These are phyloP conservation scores for Meles meles DNA, from an alignment of 2,113 vertebrate genomes.

Conservation along the genomic window DNA sequence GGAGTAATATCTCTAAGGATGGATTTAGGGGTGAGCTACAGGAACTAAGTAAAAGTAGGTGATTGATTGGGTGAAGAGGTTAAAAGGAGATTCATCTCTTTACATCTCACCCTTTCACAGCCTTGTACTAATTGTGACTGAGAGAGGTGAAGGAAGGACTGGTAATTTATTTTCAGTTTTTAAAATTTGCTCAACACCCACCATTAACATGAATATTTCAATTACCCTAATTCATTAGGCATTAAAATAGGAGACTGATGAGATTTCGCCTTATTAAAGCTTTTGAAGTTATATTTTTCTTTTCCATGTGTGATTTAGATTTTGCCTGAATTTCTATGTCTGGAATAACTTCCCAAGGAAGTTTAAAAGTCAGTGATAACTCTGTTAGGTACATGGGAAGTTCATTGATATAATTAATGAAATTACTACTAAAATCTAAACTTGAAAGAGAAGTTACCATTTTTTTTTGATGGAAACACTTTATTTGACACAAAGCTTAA, in stretches of 20 bases:
- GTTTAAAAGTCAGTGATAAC: conserved; percentile 66
- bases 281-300: conserved; percentile 10
- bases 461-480: not conserved
- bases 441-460: conserved; percentile 31
- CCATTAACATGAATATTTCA: conserved; percentile 54
- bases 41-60: not conserved
- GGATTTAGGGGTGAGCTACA: not conserved
- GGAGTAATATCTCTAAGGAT: not conserved
- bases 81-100: not conserved
- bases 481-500: not conserved
- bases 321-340: conserved; percentile 18
- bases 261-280: not conserved
- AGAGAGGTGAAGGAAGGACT: conserved; percentile 49
- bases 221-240: conserved; percentile 11
- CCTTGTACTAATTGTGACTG: not conserved
- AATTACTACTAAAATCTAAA: conserved; percentile 54
- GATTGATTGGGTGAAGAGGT: conserved; percentile 66
- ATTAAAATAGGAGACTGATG: conserved; percentile 28
- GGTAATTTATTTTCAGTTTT: conserved; percentile 60
- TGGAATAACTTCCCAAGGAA: conserved; percentile 32
- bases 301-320: not conserved
- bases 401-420: conserved; percentile 71
- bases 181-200: conserved; percentile 19
- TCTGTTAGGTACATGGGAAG: conserved; percentile 52
- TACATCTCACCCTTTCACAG: not conserved